phyloP scores from a whole-genome alignment of 2,797 vertebrate species.

The Pygocentrus nattereri region DNA sequence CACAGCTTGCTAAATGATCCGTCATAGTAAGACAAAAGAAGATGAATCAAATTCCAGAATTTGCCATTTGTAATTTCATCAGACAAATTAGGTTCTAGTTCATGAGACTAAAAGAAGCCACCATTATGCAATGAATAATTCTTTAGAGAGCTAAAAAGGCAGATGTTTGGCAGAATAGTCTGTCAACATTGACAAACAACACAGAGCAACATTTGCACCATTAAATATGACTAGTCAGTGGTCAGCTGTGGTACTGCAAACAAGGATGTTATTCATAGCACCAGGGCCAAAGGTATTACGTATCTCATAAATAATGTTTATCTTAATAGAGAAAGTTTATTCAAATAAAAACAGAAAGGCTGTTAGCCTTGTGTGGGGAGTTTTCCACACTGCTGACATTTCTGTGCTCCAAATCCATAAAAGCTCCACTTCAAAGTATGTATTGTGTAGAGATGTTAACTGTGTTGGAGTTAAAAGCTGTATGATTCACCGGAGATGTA shows the following conservation, averaged over 20 bases:
- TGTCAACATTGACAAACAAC: slow-evolving; percentile 15
- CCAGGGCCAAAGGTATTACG: neutral
- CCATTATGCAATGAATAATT: neutral
- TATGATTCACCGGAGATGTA: neutral
- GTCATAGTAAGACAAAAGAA: neutral
- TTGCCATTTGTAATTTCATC: neutral
- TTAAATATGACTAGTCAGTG: neutral
- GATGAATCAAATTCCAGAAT: neutral
- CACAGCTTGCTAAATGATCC: slow-evolving; percentile 7
- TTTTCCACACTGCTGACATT: no score
- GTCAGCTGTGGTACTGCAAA: neutral
- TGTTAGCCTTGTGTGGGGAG: neutral
- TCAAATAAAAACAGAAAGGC: neutral
- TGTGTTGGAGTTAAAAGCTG: neutral
- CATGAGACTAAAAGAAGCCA: neutral
- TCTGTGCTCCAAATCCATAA: neutral
- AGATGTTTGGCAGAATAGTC: slow-evolving; percentile 37
- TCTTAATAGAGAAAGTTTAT: neutral
- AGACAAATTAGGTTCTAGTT: neutral
- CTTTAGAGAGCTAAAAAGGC: neutral
- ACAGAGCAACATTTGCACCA: neutral
- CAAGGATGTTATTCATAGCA: neutral
- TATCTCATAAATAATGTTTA: neutral
- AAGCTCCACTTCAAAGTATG: neutral
- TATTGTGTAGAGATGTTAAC: neutral